Evolutionary conservation across 2,797 vertebrate species (phyloP), one percentile per base, ranked within the genome.

Genomic region (Phylloscopus collybita): DNA sequence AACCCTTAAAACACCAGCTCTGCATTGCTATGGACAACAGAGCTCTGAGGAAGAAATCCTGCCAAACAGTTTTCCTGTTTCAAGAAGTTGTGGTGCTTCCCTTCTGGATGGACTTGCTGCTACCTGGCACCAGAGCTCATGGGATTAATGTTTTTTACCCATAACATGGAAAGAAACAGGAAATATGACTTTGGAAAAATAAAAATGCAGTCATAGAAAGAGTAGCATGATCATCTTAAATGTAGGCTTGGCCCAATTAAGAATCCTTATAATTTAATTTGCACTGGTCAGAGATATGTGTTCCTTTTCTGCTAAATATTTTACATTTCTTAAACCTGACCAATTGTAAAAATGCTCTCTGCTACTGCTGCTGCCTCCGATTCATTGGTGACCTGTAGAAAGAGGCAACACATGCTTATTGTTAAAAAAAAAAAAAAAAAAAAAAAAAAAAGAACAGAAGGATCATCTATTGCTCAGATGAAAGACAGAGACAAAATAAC

Each of bases 401-500:
- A 93, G 83, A 95, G 69, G 81, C 61, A 92, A 96, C 80, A 93
- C 83, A 61, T 80, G 36, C 80, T 95, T 96, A 84, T 91, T 96
- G 71, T 96, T 60, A 70, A 65, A 47, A 25, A 42, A 92, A 73
- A 83, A 69, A 26, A 70, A 36, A 75, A 88, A 61, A 47, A 25
- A 42, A 92, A 73, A 83, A 69, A 26, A 70, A 36, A 75, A 88
- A 61, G 16, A 92, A 57, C n/a, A 80, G 86, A 91, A 93, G 78
- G 67, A 94, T 86, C 86, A 79, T 95, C 94, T 94, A 92, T 75
- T 81, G 91, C 93, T 84, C 84, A 95, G 79, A 96, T 96, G 95
- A 98, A 97, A 98, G 96, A 94, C 90, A 86, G 97, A 95, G 94
- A 96, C 96, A 97, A 97, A 98, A 97, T 97, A 97, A 96, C 94